Evolutionary conservation across 2,113 vertebrate genomes (phyloP).

Genomic region (Grallaria varia): DNA sequence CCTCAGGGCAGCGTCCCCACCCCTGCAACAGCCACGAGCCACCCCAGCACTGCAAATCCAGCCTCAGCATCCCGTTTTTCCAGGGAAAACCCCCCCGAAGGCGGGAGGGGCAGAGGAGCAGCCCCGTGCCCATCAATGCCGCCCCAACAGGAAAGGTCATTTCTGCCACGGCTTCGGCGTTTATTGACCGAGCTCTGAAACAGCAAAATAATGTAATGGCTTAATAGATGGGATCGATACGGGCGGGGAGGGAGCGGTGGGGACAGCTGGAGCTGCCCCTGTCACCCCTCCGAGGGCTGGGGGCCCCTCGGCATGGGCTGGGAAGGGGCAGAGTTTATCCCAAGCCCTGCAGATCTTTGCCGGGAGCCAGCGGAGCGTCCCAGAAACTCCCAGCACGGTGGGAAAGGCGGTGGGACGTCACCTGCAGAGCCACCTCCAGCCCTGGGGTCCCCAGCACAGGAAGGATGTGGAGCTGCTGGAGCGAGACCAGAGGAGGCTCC

Average conservation of each 20-base stretch:
- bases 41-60: background rate
- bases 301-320: background rate
- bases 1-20: background rate
- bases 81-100: background rate
- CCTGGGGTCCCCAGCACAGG: background rate
- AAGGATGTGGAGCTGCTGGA: background rate
- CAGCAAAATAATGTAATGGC: slow-evolving; percentile 35
- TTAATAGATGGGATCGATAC: background rate
- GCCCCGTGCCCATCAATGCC: background rate
- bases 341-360: rapidly evolving
- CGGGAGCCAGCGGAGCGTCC: background rate
- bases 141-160: background rate
- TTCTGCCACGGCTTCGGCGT: background rate
- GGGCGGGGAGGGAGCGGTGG: background rate
- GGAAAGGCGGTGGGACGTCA: background rate
- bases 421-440: background rate
- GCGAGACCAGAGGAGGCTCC: background rate
- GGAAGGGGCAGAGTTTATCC: background rate
- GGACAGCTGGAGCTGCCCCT: background rate
- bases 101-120: background rate
- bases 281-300: rapidly evolving
- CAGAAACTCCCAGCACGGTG: background rate
- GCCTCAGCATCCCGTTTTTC: background rate
- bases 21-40: background rate
- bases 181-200: slow-evolving; percentile 1